Percentiles rank a stretch among this genome's conserved stretches.
Conservation (phyloP, 2,797 vertebrate species). For the Oreochromis grahami region DNA sequence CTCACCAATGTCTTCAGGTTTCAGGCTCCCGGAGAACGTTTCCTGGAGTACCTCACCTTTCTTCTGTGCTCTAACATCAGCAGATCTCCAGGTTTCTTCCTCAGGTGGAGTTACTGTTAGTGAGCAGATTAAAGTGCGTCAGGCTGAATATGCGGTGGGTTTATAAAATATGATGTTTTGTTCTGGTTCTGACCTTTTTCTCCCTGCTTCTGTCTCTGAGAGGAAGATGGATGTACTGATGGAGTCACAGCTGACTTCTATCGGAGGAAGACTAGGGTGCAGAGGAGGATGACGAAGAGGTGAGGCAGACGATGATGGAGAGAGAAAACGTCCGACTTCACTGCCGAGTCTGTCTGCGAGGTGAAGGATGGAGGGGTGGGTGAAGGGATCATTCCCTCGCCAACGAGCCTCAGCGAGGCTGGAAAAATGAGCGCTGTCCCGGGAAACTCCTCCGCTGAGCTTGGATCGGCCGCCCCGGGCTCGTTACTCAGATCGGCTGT, state of each 20-base stretch:
- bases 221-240: background rate
- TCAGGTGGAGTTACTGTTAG: background rate
- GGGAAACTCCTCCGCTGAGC: background rate
- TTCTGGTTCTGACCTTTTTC: background rate
- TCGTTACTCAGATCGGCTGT: background rate
- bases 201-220: background rate
- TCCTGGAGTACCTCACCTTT: background rate
- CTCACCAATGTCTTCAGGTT: background rate
- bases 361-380: background rate
- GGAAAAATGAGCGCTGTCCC: constrained; percentile 9
- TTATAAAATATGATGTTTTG: background rate
- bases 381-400: constrained; percentile 23
- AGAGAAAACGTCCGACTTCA: background rate
- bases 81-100: background rate
- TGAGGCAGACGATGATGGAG: constrained; percentile 3
- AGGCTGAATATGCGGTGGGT: background rate
- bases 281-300: background rate
- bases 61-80: background rate
- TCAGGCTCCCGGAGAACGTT: background rate
- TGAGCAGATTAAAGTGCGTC: background rate
- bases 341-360: background rate
- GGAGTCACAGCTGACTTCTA: background rate
- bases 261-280: background rate
- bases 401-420: constrained; percentile 11
- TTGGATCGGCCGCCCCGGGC: background rate